These are phyloP conservation scores for Stictocephala bisonia DNA, from an alignment of 2,888 invertebrate species.

Conservation along the genomic window DNA sequence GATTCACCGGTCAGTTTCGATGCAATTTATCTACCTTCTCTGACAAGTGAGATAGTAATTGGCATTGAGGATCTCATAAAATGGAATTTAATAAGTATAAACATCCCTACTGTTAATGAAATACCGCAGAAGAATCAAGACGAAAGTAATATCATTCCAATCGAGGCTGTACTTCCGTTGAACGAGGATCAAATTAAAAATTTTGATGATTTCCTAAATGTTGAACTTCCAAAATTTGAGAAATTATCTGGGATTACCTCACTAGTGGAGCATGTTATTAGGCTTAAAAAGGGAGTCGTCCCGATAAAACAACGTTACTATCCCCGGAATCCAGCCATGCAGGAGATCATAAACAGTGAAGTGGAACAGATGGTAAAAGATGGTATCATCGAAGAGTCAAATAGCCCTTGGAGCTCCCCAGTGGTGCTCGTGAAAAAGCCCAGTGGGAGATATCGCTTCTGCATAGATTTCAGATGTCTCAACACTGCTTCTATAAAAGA, in stretches of 20 bases:
- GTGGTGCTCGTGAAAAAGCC: no score
- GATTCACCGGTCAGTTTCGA: no score
- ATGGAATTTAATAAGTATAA: not conserved
- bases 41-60: constrained; percentile 3
- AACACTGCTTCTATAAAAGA: constrained; percentile 51
- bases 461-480: constrained; percentile 49
- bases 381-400: no score
- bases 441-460: constrained; percentile 51
- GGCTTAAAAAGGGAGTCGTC: not conserved
- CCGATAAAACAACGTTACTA: constrained; percentile 18
- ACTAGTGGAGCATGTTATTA: constrained; percentile 4
- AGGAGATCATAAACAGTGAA: constrained; percentile 50
- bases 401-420: no score
- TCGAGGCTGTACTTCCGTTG: not conserved
- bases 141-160: no score
- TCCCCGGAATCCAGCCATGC: constrained; percentile 44
- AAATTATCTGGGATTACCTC: not conserved
- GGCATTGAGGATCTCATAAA: not conserved
- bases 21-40: no score
- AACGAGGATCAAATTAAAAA: not conserved
- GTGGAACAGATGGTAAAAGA: no score
- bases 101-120: no score
- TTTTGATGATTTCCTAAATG: not conserved
- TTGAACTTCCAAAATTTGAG: not conserved
- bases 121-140: no score